Conservation (phyloP, 2,797 vertebrate genomes). For the Sternotherus odoratus region DNA sequence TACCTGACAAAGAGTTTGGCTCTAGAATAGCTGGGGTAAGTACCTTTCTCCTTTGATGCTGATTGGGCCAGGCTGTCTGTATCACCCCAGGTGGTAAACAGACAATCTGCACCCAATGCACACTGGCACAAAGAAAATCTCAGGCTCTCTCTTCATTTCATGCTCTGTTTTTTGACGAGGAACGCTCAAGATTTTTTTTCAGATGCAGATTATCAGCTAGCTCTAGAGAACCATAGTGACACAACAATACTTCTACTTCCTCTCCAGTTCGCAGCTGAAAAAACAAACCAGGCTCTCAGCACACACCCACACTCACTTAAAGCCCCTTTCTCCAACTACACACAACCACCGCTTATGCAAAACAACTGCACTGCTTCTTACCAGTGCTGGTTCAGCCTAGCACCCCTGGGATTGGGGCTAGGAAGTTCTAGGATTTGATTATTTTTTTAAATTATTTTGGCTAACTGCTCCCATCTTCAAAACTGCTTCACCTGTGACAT, state of each 20-base stretch:
- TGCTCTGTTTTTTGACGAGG: neutral
- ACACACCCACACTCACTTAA: neutral
- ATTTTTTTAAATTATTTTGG: too few relatives aligned
- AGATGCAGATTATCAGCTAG: too few relatives aligned
- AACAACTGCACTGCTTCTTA: neutral
- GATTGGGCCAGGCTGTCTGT: neutral
- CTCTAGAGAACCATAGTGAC: neutral
- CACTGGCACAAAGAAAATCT: neutral
- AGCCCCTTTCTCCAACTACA: neutral
- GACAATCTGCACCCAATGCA: neutral
- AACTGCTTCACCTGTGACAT: neutral
- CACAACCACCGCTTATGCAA: neutral
- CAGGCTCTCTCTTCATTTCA: neutral
- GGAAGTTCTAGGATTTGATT: neutral
- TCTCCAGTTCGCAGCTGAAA: neutral
- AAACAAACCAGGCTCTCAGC: neutral
- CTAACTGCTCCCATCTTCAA: neutral
- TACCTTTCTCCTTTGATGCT: neutral
- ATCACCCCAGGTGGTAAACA: neutral
- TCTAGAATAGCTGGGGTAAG: neutral
- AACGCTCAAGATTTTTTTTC: neutral
- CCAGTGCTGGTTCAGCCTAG: neutral
- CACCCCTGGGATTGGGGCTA: neutral
- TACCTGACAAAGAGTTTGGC: neutral
- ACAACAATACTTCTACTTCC: neutral